Base-by-base conservation (phyloP, 35 echinoderm and acorn worm genomes). In the Holothuria glaberrima region DNA sequence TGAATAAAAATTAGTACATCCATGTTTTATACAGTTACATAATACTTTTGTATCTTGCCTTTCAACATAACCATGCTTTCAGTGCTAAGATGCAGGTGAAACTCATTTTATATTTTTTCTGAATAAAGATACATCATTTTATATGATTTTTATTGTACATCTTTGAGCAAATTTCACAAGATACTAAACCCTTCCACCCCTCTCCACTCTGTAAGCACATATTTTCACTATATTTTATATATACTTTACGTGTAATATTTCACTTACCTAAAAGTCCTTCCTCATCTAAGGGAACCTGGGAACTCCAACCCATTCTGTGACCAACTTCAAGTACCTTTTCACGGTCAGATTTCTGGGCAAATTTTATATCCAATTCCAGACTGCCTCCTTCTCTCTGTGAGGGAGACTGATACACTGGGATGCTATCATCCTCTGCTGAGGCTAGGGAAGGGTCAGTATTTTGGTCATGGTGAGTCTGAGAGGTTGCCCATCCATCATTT, bases 301-400 rank as follows among this genome's bases (percentile, higher is more conserved):
- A 90, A 64, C 85, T 75, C 95, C 95, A 98, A 58, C 95, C 95
- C 28, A 98, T 67, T 45, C 90, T 92, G 9, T 80, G 66, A 21
- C 89, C 95, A 27, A 93, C 93, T 58, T 98, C 68, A 9, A 98
- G 60, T 17, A 98, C 93, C 21, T 80, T 89, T 58, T 94, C 95
- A 27, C 87, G 86, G 56, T 98, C 95, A 71, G 65, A 57, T 24
- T 92, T 90, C 22, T 90, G 95, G 13, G 90, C 92, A 75, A 98
- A 94, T 80, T 89, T 98, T 58, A 98, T 77, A 0, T 71, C 80
- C 34, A 98, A 80, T 77, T 98, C 95, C 29, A 98, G 59, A 62
- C 95, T 93, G 19, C 95, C 95, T 58, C 88, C 95, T 30, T 92
- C 88, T 61, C 94, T 82, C 21, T 94, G 82, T 30, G 93, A 61